Evolutionary conservation across 2,797 vertebrate species (phyloP), one percentile per base, ranked within the genome.

Genomic region (Pitangus sulphuratus): DNA sequence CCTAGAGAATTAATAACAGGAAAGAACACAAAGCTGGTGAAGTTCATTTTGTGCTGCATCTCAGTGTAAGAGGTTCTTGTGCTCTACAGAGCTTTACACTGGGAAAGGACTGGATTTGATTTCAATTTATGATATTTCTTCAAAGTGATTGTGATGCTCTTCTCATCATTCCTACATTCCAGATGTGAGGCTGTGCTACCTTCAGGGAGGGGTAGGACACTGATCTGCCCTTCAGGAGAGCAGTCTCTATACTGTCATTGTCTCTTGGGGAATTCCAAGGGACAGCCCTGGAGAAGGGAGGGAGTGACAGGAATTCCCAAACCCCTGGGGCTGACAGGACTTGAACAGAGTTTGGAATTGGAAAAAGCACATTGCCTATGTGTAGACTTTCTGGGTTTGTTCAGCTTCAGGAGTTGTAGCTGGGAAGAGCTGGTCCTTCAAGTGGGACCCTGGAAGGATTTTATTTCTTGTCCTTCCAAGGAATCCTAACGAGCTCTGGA

Each of bases 1-100:
- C 99, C 99, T 99, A 42, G 84, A 83, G 15, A 47, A 86, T 72
- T 21, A 44, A 64, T 35, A 66, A 72, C 44, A 79, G 33, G 42
- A 83, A 44, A 89, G 35, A 54, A 51, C 76, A 78, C 6, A 35
- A 44, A 56, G 42, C 13, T n/a, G 40, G 25, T 47, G 39, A 86
- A 50, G 56, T 26, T 45, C 3, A 30, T 57, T 62, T 58, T 44
- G 66, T 77, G n/a, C 56, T 56, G 25, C 44, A 19, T 35, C 58
- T 65, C 33, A 25, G 18, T 44, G 19, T 37, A 25, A 31, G 64
- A 76, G 53, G 39, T 62, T 48, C 12, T 42, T 65, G 47, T 7
- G 11, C 72, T 88, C 61, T 48, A 35, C 9, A 82, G 37, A 64
- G 35, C 20, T 69, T 66, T 45, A 25, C 5, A 7, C 25, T 19